Base-by-base conservation (phyloP, 2,113 vertebrate species). In the Cariama cristata region DNA sequence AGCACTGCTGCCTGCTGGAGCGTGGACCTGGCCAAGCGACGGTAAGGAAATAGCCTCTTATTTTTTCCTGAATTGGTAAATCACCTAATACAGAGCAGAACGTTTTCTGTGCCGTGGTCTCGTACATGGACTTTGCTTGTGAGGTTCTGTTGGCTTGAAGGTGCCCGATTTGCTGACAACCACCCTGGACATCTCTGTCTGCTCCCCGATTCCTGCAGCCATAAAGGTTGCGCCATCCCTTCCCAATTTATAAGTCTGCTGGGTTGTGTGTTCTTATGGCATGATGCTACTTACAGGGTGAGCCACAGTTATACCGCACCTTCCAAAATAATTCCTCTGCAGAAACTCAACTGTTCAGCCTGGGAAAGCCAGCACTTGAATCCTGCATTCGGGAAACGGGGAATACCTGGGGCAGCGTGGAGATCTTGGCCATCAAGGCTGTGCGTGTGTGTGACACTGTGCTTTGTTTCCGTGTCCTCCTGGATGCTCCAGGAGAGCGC, bases 161-260 rank as follows among this genome's bases (percentile, higher is more conserved):
- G 11, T 18, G 20, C 14, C n/a, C 30, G 3, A n/a, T 11, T 63
- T 62, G 49, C 49, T 82, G 19, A 22, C 40, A 49, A 30, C 33
- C n/a, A 11, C 14, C 21, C 30, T 9, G 5, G 33, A 1, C 47
- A 35, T 17, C 11, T 28, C 28, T 20, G 69, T 55, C 26, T 68
- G 72, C 73, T 81, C 73, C 69, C 35, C 2, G 33, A 1, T 33
- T 30, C 71, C 63, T 20, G 8, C 5, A 52, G 40, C 81, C n/a
- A 0, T 11, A 1, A 14, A 50, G 28, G 18, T 3, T 6, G 35
- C 21, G 2, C 35, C 0, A 0, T 50, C 28, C 56, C 45, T 60
- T 73, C 68, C 59, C 28, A 1, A 0, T 8, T 15, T 35, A 4
- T 11, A 56, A 47, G 58, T 73, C 40, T 32, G 14, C 6, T 14